Evolutionary conservation across 2,888 invertebrate species (phyloP).

Genomic region (Nemurella pictetii): DNA sequence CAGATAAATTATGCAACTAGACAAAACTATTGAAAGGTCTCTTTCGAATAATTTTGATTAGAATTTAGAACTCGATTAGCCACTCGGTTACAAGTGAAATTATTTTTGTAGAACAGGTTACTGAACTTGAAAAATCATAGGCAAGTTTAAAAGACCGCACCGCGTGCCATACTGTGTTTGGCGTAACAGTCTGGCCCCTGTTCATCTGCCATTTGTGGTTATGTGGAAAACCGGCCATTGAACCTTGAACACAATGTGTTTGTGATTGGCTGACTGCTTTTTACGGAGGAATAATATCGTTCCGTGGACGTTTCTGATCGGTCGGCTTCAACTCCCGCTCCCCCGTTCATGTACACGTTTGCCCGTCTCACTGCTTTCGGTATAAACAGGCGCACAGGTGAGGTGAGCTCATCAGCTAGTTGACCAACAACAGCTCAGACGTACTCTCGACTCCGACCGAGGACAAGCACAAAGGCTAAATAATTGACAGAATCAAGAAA

Average conservation of each 20-base stretch:
- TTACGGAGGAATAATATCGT: too few species aligned
- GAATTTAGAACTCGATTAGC: too few species aligned
- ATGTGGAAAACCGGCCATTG: neutral
- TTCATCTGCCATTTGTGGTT: neutral
- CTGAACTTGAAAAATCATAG: neutral
- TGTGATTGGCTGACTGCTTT: neutral
- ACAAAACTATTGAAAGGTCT: too few species aligned
- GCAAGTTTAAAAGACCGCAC: neutral
- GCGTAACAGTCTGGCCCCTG: neutral
- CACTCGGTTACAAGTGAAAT: too few species aligned
- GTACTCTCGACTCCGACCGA: neutral
- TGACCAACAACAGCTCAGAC: neutral
- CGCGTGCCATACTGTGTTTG: neutral
- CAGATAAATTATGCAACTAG: too few species aligned
- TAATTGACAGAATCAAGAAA: constrained; percentile 15
- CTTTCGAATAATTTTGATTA: too few species aligned
- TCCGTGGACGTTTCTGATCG: neutral
- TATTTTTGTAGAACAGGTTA: too few species aligned
- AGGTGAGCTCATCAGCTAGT: neutral
- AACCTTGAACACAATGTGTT: neutral
- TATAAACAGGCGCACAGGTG: neutral
- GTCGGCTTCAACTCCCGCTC: neutral
- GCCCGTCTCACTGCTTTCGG: neutral
- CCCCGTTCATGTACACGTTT: neutral
- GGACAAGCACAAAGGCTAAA: neutral